Conservation (phyloP, 1,140 invertebrate genomes). For the Heliconius hermathena region DNA sequence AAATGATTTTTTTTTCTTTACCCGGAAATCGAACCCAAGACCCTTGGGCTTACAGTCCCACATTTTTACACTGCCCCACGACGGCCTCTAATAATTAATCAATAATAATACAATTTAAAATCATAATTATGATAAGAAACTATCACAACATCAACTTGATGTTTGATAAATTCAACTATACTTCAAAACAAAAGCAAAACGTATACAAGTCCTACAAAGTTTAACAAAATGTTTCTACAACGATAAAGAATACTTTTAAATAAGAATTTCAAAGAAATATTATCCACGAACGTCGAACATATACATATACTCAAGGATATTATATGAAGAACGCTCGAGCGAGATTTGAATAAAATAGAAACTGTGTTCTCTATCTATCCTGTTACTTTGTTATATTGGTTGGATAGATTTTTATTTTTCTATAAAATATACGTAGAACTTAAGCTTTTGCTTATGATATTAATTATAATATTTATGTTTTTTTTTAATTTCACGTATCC, state of each 20-base stretch:
- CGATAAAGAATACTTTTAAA: background rate
- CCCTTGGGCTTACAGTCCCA: too few relatives aligned
- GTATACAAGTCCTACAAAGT: background rate
- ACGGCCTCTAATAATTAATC: too few relatives aligned
- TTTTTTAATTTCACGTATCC: too few relatives aligned
- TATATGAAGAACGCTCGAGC: background rate
- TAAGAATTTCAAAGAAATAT: constrained; percentile 8
- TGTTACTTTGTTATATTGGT: background rate
- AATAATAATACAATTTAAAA: too few relatives aligned
- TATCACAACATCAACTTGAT: background rate
- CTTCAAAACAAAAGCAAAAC: background rate
- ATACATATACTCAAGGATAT: background rate
- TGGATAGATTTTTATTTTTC: background rate
- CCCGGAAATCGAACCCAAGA: too few relatives aligned
- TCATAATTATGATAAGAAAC: background rate
- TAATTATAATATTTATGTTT: too few relatives aligned
- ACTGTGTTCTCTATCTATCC: background rate
- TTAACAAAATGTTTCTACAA: background rate
- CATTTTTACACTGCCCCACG: too few relatives aligned
- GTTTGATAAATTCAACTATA: background rate
- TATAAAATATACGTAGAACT: background rate
- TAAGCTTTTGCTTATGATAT: background rate
- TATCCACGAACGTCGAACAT: constrained; percentile 13
- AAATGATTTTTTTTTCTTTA: too few relatives aligned
- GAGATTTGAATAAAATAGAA: constrained; percentile 6